Conservation (phyloP, 2,113 vertebrate species). For the Halcyon malimbica region DNA sequence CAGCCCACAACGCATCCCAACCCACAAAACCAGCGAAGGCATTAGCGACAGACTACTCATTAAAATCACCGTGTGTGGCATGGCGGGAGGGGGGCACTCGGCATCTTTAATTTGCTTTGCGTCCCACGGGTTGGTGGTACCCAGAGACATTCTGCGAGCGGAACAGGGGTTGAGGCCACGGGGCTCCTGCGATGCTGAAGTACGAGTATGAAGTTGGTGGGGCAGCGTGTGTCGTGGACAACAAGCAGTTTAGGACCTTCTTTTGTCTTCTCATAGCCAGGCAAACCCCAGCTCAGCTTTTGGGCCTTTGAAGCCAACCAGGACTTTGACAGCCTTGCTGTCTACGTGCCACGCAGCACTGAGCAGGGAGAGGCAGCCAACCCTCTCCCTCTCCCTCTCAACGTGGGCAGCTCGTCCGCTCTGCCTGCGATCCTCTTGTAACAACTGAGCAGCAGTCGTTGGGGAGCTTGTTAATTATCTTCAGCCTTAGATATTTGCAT, state of each 20-base stretch:
- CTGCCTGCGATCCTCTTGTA: background rate
- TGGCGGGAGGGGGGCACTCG: background rate
- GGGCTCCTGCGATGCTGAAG: background rate
- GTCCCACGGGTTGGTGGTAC: background rate
- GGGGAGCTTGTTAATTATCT: background rate
- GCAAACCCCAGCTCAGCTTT: background rate
- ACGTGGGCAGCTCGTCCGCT: rapidly evolving
- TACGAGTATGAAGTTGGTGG: background rate
- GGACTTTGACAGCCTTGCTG: background rate
- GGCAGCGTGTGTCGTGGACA: background rate
- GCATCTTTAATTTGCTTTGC: background rate
- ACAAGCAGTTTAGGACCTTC: background rate
- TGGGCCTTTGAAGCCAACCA: background rate
- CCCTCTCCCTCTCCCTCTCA: too few species aligned
- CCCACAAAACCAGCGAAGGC: background rate
- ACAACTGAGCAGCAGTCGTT: background rate
- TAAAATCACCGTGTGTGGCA: background rate
- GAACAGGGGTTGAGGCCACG: rapidly evolving
- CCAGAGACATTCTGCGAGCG: background rate
- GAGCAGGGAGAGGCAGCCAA: background rate
- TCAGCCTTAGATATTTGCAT: background rate
- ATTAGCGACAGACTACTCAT: background rate
- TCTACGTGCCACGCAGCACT: rapidly evolving
- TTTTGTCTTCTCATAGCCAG: background rate
- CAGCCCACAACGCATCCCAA: background rate